Evolutionary conservation across 2,113 vertebrate genomes (phyloP).

Genomic region (Sylvietta virens): DNA sequence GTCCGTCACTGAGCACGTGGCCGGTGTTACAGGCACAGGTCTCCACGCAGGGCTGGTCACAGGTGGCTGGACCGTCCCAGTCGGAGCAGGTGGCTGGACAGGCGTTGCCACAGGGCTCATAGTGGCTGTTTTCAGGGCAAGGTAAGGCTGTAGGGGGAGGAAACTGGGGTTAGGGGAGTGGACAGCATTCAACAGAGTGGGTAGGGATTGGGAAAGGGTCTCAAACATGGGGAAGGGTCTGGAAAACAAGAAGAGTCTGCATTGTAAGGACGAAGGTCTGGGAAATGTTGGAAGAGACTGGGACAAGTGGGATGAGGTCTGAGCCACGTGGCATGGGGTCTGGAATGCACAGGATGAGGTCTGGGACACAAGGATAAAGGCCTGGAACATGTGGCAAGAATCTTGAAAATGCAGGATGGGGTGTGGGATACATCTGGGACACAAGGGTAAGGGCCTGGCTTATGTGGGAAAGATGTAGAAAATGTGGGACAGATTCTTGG

Average conservation of each 20-base stretch:
- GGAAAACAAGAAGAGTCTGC: neutral
- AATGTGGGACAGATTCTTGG: neutral
- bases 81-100: slow-evolving; percentile 59
- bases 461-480: neutral
- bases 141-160: neutral
- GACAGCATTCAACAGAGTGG: neutral
- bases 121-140: slow-evolving; percentile 72
- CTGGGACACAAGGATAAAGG: neutral
- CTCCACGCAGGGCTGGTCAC: slow-evolving; percentile 53
- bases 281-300: neutral
- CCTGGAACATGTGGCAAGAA: neutral
- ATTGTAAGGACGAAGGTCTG: neutral
- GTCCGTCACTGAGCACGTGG: slow-evolving; percentile 4
- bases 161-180: neutral
- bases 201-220: neutral
- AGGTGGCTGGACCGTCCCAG: neutral
- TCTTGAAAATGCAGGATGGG: neutral
- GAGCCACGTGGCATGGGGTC: neutral
- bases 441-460: neutral
- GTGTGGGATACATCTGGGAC: neutral
- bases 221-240: neutral
- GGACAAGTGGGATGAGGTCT: neutral
- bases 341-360: neutral
- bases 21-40: slow-evolving; percentile 61
- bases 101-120: slow-evolving; percentile 62